Evolutionary conservation across 1,140 invertebrate genomes (phyloP), one percentile per base, ranked within the genome.

Genomic region (Calliopsis andreniformis): DNA sequence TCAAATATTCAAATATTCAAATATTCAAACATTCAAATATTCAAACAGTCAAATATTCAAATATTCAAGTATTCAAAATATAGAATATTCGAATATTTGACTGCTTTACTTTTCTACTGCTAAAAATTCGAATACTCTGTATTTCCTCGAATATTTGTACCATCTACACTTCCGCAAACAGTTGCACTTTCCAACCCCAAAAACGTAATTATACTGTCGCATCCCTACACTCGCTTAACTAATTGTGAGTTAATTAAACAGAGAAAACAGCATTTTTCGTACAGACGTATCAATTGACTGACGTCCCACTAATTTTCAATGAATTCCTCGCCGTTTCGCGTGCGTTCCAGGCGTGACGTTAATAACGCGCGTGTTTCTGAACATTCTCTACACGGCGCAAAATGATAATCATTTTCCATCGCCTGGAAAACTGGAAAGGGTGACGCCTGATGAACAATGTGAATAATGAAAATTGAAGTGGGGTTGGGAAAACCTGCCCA

Each of bases 251-350:
- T 67, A 67, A 67, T 67, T 53, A 67, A 69, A 69, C n/a, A n/a
- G 55, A 18, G 16, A 16, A 7, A 18, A 0, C 0, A 7, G 12
- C 23, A 10, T 16, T 30, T 32, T 53, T 10, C 32, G 2, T 3
- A 18, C 14, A n/a, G 14, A 18, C 35, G 10, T 66, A 32, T 53
- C 47, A 53, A 66, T 66, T 23, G 32, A 66, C 63, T 53, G 47
- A 51, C 66, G 18, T 69, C 45, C 45, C 12, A 72, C 47, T 72
- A 72, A 63, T 63, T 72, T 62, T 62, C 69, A 45, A 71, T 71
- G 43, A 63, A 61, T 71, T 71, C 58, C 55, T 59, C 20, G 32
- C 47, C 20, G 32, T 28, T n/a, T n/a, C n/a, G 69, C 43, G 51
- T 42, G 59, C 58, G 58, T 53, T 39, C 20, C 69, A 14, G 1